A percentile compares a stretch with the other conserved stretches of the same genome.
phyloP scores from a whole-genome alignment of 2,113 vertebrate genomes.

The Chitala chitala region DNA sequence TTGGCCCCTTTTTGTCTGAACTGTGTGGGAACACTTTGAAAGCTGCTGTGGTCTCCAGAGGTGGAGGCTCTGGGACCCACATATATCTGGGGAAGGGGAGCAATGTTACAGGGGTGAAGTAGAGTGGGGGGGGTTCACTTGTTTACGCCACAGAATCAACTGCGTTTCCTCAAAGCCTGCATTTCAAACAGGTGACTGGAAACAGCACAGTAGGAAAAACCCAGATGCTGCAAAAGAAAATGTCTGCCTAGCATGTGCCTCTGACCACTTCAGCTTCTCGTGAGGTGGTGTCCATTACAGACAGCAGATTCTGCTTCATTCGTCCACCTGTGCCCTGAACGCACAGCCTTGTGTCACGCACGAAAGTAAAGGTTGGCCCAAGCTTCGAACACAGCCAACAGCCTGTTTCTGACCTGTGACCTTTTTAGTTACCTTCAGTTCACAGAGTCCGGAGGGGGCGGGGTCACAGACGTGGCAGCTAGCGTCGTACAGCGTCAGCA shows the following conservation, averaged over 20 bases:
- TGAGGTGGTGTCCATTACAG: too few species aligned
- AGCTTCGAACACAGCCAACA: neutral
- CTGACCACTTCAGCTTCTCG: too few species aligned
- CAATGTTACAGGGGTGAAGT: too few species aligned
- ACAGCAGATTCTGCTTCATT: too few species aligned
- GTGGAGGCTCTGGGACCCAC: neutral
- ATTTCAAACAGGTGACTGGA: neutral
- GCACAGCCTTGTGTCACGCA: neutral
- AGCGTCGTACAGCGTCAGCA: slow-evolving; percentile 66
- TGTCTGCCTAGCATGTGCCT: neutral
- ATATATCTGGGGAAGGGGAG: neutral
- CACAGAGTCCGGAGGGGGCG: slow-evolving; percentile 61
- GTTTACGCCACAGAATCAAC: slow-evolving; percentile 40
- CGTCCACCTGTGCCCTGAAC: too few species aligned
- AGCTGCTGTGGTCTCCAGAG: slow-evolving; percentile 6
- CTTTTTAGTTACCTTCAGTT: slow-evolving; percentile 85
- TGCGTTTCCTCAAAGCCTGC: neutral
- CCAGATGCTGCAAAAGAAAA: neutral
- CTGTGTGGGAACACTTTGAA: neutral
- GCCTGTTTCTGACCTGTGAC: too few species aligned
- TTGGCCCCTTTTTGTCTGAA: neutral
- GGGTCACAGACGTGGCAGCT: slow-evolving; percentile 66
- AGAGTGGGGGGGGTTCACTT: slow-evolving; percentile 10
- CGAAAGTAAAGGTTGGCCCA: neutral
- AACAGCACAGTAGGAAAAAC: neutral